A percentile compares a stretch with the other conserved stretches of the same genome.
Evolutionary conservation across 2,797 vertebrate species (phyloP).

Genomic region (Megalops cyprinoides): DNA sequence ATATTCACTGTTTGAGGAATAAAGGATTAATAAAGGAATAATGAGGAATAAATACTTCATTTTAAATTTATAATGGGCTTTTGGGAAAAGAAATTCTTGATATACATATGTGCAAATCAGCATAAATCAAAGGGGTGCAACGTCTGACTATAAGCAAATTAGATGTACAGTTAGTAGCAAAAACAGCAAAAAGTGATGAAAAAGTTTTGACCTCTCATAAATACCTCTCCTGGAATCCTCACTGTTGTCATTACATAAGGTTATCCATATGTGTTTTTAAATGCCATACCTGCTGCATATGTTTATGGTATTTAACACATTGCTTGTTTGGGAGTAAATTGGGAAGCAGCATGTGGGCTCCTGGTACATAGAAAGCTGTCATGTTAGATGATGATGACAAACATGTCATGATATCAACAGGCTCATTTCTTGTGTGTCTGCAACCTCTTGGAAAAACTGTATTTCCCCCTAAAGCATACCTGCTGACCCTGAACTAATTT

Average conservation of each 20-base stretch:
- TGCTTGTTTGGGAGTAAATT: neutral
- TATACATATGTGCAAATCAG: neutral
- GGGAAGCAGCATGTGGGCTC: neutral
- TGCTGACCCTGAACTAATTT: constrained; percentile 70
- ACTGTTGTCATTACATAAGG: neutral
- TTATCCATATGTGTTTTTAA: neutral
- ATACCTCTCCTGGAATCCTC: neutral
- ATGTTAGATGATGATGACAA: neutral
- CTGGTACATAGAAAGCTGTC: neutral
- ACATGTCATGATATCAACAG: constrained; percentile 2
- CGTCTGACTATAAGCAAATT: neutral
- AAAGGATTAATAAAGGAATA: too few relatives aligned
- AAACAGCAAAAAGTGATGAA: neutral
- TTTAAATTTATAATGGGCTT: too few relatives aligned
- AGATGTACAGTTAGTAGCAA: neutral
- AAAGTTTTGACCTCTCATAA: neutral
- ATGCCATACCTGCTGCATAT: neutral
- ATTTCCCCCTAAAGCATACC: constrained; percentile 69
- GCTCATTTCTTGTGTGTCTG: neutral
- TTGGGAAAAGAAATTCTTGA: neutral
- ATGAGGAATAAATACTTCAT: too few relatives aligned
- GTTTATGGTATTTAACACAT: neutral
- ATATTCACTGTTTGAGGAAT: neutral
- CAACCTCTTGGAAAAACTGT: constrained; percentile 70
- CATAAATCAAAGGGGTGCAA: neutral